Conservation (phyloP, 2,797 vertebrate genomes). For the Spinibarbus caldwelli region DNA sequence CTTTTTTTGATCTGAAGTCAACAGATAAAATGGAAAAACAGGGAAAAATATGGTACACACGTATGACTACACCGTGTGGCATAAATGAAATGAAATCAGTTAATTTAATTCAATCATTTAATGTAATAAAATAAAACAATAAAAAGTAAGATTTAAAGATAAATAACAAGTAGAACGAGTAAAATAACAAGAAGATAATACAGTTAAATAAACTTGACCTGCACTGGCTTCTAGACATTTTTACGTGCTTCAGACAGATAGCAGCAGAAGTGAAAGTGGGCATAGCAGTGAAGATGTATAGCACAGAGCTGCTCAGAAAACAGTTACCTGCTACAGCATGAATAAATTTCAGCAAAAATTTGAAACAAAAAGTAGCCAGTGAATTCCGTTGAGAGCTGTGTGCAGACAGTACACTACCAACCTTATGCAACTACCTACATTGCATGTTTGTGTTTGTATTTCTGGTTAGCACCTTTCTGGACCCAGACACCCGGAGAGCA, state of each 20-base stretch:
- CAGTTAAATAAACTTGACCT: neutral
- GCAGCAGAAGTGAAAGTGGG: neutral
- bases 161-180: neutral
- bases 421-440: neutral
- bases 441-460: slow-evolving; percentile 15
- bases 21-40: no score
- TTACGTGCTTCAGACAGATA: neutral
- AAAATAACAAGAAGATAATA: neutral
- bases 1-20: slow-evolving; percentile 1
- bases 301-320: neutral
- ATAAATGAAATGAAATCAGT: neutral
- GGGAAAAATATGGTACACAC: neutral
- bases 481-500: slow-evolving; percentile 83
- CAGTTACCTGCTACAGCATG: neutral
- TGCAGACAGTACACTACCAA: neutral
- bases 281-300: neutral
- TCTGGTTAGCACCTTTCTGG: slow-evolving; percentile 87
- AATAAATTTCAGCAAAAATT: neutral
- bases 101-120: neutral
- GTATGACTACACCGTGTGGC: neutral
- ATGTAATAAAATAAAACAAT: neutral
- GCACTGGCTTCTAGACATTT: neutral
- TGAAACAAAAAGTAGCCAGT: neutral
- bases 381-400: neutral
- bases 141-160: neutral